A percentile compares a stretch with the other conserved stretches of the same genome.
Conservation (phyloP, 2,888 invertebrate genomes). For the Hedychridium roseum region DNA sequence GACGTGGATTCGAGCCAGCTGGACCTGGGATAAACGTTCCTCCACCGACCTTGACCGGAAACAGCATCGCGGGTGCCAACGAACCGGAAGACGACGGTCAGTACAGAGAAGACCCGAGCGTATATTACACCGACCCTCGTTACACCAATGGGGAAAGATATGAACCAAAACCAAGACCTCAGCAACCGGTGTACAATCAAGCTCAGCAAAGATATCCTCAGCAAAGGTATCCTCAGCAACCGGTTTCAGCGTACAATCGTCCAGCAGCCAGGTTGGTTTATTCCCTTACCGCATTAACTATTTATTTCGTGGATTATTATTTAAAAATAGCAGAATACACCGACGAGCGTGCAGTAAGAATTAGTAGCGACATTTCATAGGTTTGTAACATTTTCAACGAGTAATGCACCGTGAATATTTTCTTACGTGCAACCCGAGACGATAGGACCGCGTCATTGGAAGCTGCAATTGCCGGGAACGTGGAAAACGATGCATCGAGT, state of each 20-base stretch:
- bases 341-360: no score
- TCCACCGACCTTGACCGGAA: slow-evolving; percentile 74
- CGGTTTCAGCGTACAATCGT: slow-evolving; percentile 30
- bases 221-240: slow-evolving; percentile 33
- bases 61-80: slow-evolving; percentile 63
- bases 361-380: no score
- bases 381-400: no score
- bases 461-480: no score
- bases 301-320: no score
- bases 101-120: slow-evolving; percentile 83
- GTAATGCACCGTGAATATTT: no score
- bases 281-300: no score
- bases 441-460: no score
- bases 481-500: no score
- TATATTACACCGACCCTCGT: slow-evolving; percentile 78
- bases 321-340: no score
- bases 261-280: slow-evolving; percentile 29
- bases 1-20: slow-evolving; percentile 82
- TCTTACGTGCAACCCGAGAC: no score
- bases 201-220: slow-evolving; percentile 35
- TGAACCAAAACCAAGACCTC: slow-evolving; percentile 53
- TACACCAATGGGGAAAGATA: slow-evolving; percentile 65
- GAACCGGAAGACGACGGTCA: slow-evolving; percentile 83
- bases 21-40: slow-evolving; percentile 81
- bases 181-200: slow-evolving; percentile 49